These are phyloP conservation scores for Rotaria macrura DNA, from an alignment of 2,888 invertebrate species.

Conservation along the genomic window DNA sequence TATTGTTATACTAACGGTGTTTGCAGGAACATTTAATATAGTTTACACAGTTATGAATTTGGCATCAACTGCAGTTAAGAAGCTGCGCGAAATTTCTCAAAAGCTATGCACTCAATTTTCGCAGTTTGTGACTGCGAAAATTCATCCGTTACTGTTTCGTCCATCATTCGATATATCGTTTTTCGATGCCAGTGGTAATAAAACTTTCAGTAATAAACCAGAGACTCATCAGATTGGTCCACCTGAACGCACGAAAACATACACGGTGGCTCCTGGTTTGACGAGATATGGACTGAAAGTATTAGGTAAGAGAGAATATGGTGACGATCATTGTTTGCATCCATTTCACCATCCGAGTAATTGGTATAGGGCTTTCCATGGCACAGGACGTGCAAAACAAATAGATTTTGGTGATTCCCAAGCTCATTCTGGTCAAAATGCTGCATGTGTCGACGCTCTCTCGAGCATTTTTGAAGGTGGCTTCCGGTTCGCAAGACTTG, in stretches of 20 bases:
- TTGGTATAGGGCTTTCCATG: constrained; percentile 8
- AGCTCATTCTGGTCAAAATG: background rate
- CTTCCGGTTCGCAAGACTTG: background rate
- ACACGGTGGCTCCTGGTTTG: background rate
- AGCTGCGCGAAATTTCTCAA: background rate
- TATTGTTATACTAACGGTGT: background rate
- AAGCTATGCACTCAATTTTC: background rate
- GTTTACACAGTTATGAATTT: background rate
- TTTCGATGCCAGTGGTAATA: background rate
- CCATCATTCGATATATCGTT: background rate
- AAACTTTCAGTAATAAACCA: background rate
- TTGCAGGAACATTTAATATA: background rate
- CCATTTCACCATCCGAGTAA: background rate
- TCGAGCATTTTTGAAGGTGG: background rate
- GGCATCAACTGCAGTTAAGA: background rate
- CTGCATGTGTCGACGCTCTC: background rate
- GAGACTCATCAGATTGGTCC: background rate
- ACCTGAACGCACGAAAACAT: background rate
- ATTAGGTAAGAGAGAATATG: background rate
- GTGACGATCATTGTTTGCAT: background rate
- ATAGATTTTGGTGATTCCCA: background rate
- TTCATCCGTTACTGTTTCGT: background rate
- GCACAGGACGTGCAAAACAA: background rate
- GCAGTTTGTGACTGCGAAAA: background rate
- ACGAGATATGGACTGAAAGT: background rate